Percentiles rank a stretch among this genome's conserved stretches.
Conservation (phyloP, 2,797 vertebrate species). For the Aphelocoma californica region DNA sequence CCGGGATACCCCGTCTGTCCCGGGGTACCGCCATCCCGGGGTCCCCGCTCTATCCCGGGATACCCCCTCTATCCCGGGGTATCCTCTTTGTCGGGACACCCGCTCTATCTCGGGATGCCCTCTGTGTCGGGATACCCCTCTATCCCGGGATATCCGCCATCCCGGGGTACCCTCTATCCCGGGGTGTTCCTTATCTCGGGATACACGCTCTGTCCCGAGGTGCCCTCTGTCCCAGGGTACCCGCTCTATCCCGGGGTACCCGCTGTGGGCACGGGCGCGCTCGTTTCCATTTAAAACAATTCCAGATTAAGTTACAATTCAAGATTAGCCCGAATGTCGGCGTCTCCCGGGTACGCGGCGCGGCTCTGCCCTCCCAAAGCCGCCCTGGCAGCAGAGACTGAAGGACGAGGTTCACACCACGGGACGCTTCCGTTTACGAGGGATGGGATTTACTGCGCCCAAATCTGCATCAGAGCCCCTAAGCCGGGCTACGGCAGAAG, state of each 20-base stretch:
- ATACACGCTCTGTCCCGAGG: background rate
- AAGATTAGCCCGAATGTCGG: background rate
- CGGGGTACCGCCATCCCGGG: background rate
- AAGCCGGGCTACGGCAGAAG: background rate
- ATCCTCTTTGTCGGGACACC: too few relatives aligned
- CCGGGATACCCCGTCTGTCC: background rate
- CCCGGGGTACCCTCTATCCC: background rate
- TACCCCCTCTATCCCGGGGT: background rate
- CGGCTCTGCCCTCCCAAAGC: background rate
- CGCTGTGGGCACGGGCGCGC: background rate
- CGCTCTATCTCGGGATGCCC: background rate
- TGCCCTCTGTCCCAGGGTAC: background rate
- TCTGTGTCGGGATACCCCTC: background rate
- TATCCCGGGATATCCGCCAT: background rate
- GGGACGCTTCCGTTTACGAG: background rate
- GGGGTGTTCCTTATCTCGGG: background rate
- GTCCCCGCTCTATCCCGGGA: background rate
- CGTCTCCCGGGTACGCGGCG: accelerated
- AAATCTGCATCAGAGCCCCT: background rate
- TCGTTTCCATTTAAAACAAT: background rate
- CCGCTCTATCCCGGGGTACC: background rate
- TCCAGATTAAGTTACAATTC: background rate
- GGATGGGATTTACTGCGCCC: background rate
- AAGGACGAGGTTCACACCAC: accelerated
- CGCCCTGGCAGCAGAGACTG: accelerated